These are phyloP conservation scores for Micrasema minimum DNA, from an alignment of 1,140 invertebrate species.

Conservation along the genomic window DNA sequence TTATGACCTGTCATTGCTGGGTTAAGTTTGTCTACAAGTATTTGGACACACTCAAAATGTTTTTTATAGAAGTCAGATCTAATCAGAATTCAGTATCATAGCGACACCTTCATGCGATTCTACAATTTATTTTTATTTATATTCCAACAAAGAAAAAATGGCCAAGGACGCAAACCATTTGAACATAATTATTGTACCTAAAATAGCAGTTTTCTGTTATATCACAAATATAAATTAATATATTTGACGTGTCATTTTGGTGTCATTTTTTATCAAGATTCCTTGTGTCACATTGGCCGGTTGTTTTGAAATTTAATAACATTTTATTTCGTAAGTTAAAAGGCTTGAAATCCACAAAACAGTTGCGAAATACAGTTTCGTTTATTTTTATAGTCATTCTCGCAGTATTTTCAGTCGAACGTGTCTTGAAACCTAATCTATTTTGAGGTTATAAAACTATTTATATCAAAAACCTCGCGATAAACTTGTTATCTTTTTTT, in stretches of 20 bases:
- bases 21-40: too few relatives aligned
- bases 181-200: too few relatives aligned
- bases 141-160: too few relatives aligned
- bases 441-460: constrained; percentile 33
- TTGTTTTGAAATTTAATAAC: constrained; percentile 1
- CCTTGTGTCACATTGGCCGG: constrained; percentile 15
- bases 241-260: constrained; percentile 1
- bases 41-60: too few relatives aligned
- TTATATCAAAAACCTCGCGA: constrained; percentile 20
- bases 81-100: background rate
- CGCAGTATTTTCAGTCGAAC: background rate
- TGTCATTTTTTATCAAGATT: constrained; percentile 3
- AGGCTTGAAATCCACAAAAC: too few relatives aligned
- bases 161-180: constrained; percentile 11
- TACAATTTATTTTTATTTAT: too few relatives aligned
- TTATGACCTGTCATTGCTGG: too few relatives aligned
- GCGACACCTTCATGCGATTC: background rate
- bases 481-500: constrained; percentile 3
- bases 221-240: background rate
- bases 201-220: background rate
- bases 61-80: too few relatives aligned
- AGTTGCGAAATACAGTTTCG: background rate
- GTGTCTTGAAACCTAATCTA: background rate
- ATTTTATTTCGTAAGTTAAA: background rate
- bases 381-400: background rate